phyloP scores from a whole-genome alignment of 2,113 vertebrate genomes.

The Pao palembangensis region DNA sequence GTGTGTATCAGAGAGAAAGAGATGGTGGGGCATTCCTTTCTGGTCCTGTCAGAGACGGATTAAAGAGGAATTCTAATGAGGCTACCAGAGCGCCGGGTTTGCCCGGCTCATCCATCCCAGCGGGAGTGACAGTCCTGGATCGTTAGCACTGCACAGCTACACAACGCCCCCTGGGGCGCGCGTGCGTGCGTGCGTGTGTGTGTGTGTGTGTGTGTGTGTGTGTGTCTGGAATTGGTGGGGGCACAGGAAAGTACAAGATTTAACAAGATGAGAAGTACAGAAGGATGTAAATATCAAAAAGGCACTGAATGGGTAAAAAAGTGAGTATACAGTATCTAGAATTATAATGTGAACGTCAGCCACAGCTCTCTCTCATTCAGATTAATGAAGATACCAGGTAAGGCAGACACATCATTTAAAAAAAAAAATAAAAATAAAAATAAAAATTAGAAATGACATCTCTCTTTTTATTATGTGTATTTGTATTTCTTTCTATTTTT shows the following conservation, averaged over 20 bases:
- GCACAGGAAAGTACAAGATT: background rate
- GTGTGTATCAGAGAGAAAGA: conserved; percentile 2
- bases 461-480: no score
- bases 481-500: no score
- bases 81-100: conserved; percentile 74
- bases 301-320: no score
- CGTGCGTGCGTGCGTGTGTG: conserved; percentile 7
- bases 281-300: no score
- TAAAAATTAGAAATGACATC: no score
- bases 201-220: conserved; percentile 1
- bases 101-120: conserved; percentile 86
- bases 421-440: no score
- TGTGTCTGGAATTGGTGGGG: conserved; percentile 1
- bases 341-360: no score
- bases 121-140: conserved; percentile 85
- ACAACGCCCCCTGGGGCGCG: conserved; percentile 88
- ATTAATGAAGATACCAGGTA: no score
- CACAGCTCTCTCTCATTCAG: no score
- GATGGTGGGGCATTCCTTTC: conserved; percentile 57
- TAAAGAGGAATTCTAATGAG: conserved; percentile 97
- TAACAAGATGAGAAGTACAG: background rate
- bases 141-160: conserved; percentile 89
- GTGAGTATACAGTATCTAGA: no score
- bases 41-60: conserved; percentile 91
- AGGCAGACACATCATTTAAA: no score